Evolutionary conservation across 2,113 vertebrate species (phyloP).

Genomic region (Charadrius vociferus): DNA sequence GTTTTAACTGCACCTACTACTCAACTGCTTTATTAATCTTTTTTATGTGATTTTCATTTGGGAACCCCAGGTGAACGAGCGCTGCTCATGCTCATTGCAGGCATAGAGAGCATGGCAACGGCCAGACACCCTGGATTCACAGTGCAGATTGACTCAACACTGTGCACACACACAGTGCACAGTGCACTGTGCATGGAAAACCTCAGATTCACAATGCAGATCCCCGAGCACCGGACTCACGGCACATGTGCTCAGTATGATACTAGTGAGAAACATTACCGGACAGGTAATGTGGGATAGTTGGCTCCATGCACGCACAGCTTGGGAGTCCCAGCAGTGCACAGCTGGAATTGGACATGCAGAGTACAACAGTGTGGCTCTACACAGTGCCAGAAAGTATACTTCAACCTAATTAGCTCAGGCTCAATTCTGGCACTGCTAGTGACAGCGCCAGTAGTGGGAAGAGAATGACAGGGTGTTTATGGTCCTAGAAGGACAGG

Average conservation of each 20-base stretch:
- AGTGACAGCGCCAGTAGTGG: background rate
- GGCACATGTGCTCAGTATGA: background rate
- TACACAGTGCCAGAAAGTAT: background rate
- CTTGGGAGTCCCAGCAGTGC: background rate
- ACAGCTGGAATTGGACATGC: background rate
- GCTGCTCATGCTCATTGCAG: background rate
- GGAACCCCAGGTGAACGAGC: background rate
- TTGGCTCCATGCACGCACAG: background rate
- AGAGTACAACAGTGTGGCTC: background rate
- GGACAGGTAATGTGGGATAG: background rate
- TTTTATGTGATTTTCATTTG: background rate
- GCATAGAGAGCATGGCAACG: background rate
- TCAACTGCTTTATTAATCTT: background rate
- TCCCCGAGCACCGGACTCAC: background rate
- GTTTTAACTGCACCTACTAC: background rate
- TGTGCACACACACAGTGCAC: background rate
- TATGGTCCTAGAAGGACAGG: background rate
- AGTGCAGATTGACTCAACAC: background rate
- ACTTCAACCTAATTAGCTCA: background rate
- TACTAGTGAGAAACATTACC: background rate
- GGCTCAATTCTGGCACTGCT: background rate
- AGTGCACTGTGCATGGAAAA: background rate
- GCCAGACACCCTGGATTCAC: background rate
- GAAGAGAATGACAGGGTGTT: background rate
- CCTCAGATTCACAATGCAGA: background rate